phyloP scores from a whole-genome alignment of 1,140 invertebrate genomes.

The Bombus picipes region DNA sequence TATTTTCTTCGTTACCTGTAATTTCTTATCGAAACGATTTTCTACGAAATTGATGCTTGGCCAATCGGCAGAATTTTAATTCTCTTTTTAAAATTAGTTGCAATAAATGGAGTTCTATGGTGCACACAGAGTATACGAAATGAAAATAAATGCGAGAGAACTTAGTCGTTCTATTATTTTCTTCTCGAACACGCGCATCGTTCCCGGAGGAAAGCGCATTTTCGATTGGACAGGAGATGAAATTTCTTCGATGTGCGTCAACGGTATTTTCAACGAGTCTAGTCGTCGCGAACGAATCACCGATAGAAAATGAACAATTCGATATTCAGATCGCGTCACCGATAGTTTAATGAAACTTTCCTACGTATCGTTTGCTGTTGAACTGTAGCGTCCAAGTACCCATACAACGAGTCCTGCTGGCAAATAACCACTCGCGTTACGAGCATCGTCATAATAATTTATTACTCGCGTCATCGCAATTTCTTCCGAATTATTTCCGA shows the following conservation, averaged over 20 bases:
- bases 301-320: slow-evolving; percentile 25
- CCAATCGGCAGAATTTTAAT: too few relatives aligned
- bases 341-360: slow-evolving; percentile 36
- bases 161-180: background rate
- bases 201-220: background rate
- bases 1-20: too few relatives aligned
- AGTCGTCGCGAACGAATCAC: slow-evolving; percentile 22
- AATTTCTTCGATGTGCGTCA: too few relatives aligned
- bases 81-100: too few relatives aligned
- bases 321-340: slow-evolving; percentile 34
- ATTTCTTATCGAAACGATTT: too few relatives aligned
- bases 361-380: slow-evolving; percentile 10
- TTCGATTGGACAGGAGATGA: too few relatives aligned
- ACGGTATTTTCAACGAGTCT: background rate
- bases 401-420: background rate
- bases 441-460: background rate
- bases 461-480: background rate
- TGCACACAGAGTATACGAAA: too few relatives aligned
- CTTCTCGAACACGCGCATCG: background rate
- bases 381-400: background rate
- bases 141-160: background rate
- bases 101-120: too few relatives aligned
- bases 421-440: background rate
- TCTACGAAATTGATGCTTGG: too few relatives aligned
- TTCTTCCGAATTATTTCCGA: background rate